A percentile compares a stretch with the other conserved stretches of the same genome.
Conservation (phyloP, 2,888 invertebrate species). For the Osmoderma eremita region DNA sequence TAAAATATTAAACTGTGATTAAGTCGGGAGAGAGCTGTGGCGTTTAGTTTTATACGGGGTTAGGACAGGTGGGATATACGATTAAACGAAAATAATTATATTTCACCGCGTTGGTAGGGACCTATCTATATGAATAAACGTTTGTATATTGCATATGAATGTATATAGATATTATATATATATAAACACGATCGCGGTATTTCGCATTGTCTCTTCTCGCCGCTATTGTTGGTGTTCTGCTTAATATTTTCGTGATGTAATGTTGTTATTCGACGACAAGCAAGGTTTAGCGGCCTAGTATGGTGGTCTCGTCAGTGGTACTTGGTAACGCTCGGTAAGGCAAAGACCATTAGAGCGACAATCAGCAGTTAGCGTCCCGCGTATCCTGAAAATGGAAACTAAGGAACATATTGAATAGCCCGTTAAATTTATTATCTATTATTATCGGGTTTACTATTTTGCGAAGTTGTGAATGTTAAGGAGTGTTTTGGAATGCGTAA, state of each 20-base stretch:
- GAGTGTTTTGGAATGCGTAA: too few relatives aligned
- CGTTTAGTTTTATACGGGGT: conserved; percentile 48
- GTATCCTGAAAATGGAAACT: conserved; percentile 3
- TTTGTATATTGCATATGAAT: neutral
- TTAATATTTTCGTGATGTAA: conserved; percentile 1
- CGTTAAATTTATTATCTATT: neutral
- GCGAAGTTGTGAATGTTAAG: too few relatives aligned
- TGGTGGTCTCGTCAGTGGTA: neutral
- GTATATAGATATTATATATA: too few relatives aligned
- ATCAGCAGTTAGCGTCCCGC: neutral
- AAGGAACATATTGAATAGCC: neutral
- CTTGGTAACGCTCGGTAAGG: neutral
- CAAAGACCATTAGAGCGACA: conserved; percentile 25
- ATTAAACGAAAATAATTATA: neutral
- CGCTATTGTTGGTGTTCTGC: conserved; percentile 7
- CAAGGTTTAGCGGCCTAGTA: neutral
- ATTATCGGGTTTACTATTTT: neutral
- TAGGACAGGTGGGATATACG: conserved; percentile 40
- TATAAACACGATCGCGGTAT: neutral
- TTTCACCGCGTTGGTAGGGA: conserved; percentile 8
- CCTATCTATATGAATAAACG: neutral
- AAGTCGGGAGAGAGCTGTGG: conserved; percentile 44
- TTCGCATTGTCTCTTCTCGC: conserved; percentile 3
- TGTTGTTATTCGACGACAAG: neutral
- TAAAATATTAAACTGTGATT: conserved; percentile 32